phyloP scores from a whole-genome alignment of 2,797 vertebrate species.

The Phoebastria nigripes region DNA sequence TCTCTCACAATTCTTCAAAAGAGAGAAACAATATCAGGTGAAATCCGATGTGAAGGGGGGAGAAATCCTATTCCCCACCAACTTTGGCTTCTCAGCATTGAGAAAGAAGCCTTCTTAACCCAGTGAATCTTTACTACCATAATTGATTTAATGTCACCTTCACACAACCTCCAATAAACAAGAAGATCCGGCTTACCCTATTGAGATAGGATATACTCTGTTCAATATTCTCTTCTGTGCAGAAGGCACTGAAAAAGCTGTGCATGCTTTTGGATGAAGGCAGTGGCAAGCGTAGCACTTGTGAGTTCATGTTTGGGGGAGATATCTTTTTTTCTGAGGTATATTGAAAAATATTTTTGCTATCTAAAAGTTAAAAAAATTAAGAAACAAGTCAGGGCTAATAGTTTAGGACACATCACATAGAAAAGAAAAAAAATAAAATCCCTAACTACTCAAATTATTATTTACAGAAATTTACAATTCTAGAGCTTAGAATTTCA shows the following conservation, averaged over 20 bases:
- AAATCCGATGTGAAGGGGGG: background rate
- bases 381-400: background rate
- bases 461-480: background rate
- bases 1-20: background rate
- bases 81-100: background rate
- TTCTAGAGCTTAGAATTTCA: background rate
- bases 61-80: background rate
- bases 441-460: background rate
- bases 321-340: slow-evolving; percentile 85
- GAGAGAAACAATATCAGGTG: background rate
- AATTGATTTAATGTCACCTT: background rate
- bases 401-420: background rate
- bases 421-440: background rate
- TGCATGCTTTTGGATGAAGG: slow-evolving; percentile 80
- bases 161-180: background rate
- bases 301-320: slow-evolving; percentile 78
- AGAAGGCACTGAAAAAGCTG: slow-evolving; percentile 86
- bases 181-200: slow-evolving; percentile 79
- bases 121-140: background rate
- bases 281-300: slow-evolving; percentile 76
- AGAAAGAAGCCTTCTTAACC: background rate
- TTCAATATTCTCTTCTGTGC: slow-evolving; percentile 90
- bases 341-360: slow-evolving; percentile 71
- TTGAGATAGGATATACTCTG: slow-evolving; percentile 90
- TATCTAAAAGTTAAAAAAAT: slow-evolving; percentile 68